Percentiles rank a stretch among this genome's conserved stretches.
These are phyloP conservation scores for Neoscelio sp. DNA, from an alignment of 2,888 invertebrate species.

Conservation along the genomic window DNA sequence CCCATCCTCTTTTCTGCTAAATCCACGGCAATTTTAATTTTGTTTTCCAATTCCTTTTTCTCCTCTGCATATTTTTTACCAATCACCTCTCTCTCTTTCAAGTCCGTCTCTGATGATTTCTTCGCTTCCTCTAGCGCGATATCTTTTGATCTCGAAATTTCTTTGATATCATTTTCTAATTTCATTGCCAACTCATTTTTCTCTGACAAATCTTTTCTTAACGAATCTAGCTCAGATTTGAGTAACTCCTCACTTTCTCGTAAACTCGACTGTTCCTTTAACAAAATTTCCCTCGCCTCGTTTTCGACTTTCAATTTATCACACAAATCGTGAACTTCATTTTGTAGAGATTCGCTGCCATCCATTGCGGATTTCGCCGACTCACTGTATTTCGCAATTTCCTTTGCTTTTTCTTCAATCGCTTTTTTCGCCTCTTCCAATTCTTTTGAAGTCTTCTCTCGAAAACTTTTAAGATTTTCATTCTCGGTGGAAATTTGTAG, in stretches of 20 bases:
- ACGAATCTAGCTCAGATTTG: slow-evolving; percentile 70
- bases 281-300: slow-evolving; percentile 84
- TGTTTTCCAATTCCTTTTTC: slow-evolving; percentile 77
- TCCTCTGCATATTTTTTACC: slow-evolving; percentile 46
- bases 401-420: slow-evolving; percentile 49
- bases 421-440: slow-evolving; percentile 22
- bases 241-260: slow-evolving; percentile 82
- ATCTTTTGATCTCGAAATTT: slow-evolving; percentile 82
- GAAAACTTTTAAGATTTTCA: slow-evolving; percentile 45
- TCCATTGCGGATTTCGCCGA: slow-evolving; percentile 83
- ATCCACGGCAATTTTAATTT: slow-evolving; percentile 80
- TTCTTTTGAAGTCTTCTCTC: slow-evolving; percentile 43
- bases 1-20: slow-evolving; percentile 82
- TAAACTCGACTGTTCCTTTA: slow-evolving; percentile 84
- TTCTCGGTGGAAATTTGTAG: too few relatives aligned
- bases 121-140: slow-evolving; percentile 68
- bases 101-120: slow-evolving; percentile 64
- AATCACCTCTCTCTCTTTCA: slow-evolving; percentile 65
- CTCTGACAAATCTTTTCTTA: slow-evolving; percentile 68
- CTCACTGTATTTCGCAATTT: slow-evolving; percentile 73
- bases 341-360: slow-evolving; percentile 63
- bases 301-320: slow-evolving; percentile 84
- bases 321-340: slow-evolving; percentile 76
- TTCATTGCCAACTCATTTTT: slow-evolving; percentile 82
- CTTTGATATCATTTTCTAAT: slow-evolving; percentile 83